A percentile compares a stretch with the other conserved stretches of the same genome.
phyloP scores from a whole-genome alignment of 2,888 invertebrate species.

The Shargacucullia verbasci region DNA sequence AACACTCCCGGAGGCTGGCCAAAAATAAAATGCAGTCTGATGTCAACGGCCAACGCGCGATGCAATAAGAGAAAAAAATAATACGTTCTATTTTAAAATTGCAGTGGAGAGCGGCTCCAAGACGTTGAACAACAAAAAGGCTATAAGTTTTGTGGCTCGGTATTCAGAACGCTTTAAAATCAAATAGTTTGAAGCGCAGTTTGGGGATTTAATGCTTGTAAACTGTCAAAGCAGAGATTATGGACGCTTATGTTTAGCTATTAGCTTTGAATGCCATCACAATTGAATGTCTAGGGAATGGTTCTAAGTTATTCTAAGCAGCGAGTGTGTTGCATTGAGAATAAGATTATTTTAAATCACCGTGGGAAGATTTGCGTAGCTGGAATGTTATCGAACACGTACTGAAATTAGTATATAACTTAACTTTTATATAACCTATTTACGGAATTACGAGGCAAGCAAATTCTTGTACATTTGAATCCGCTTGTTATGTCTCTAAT shows the following conservation, averaged over 20 bases:
- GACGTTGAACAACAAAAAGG: slow-evolving; percentile 71
- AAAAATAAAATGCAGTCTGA: slow-evolving; percentile 82
- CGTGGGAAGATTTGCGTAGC: slow-evolving; percentile 31
- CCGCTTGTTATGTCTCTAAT: too few species aligned
- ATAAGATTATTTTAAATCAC: slow-evolving; percentile 36
- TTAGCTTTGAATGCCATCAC: slow-evolving; percentile 32
- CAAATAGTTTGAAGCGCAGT: slow-evolving; percentile 28
- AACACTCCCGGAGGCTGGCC: slow-evolving; percentile 80
- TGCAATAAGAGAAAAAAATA: slow-evolving; percentile 81
- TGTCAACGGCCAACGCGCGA: slow-evolving; percentile 82
- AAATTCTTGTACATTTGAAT: too few species aligned
- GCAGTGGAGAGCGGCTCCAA: slow-evolving; percentile 73
- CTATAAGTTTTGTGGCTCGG: slow-evolving; percentile 62
- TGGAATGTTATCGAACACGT: slow-evolving; percentile 19
- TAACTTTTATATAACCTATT: slow-evolving; percentile 1
- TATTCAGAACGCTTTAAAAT: slow-evolving; percentile 45
- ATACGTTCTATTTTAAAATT: slow-evolving; percentile 83
- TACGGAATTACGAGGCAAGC: background rate
- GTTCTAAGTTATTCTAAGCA: slow-evolving; percentile 42
- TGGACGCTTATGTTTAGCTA: slow-evolving; percentile 23
- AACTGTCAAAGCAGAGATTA: slow-evolving; percentile 42
- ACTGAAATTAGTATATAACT: slow-evolving; percentile 1
- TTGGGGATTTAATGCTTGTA: slow-evolving; percentile 31
- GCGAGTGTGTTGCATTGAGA: slow-evolving; percentile 42
- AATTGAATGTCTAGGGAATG: slow-evolving; percentile 35